These are phyloP conservation scores for Luperina testacea DNA, from an alignment of 2,888 invertebrate species.

Conservation along the genomic window DNA sequence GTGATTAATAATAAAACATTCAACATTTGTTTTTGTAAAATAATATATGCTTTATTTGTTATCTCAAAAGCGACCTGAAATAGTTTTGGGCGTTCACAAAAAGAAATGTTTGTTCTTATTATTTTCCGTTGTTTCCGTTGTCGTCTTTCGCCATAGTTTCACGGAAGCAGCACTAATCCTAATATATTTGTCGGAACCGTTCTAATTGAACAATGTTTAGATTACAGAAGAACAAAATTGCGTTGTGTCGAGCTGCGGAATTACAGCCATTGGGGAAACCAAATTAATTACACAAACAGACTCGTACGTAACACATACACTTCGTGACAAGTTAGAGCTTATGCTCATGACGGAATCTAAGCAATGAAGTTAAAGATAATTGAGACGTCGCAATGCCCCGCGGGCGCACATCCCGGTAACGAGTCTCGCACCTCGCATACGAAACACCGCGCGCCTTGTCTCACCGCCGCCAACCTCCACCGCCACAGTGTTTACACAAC, in stretches of 20 bases:
- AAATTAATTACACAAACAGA: slow-evolving; percentile 80
- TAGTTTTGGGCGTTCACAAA: not conserved
- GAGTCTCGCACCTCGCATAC: slow-evolving; percentile 83
- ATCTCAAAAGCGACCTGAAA: not conserved
- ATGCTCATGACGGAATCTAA: slow-evolving; percentile 78
- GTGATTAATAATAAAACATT: not conserved
- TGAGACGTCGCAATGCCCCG: slow-evolving; percentile 83
- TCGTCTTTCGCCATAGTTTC: slow-evolving; percentile 26
- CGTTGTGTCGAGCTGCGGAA: slow-evolving; percentile 68
- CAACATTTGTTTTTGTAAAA: slow-evolving; percentile 6
- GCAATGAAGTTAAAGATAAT: slow-evolving; percentile 87
- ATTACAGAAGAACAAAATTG: slow-evolving; percentile 71
- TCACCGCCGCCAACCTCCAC: slow-evolving; percentile 44
- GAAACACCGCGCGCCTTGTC: slow-evolving; percentile 68
- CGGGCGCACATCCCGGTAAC: slow-evolving; percentile 79
- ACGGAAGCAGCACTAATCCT: slow-evolving; percentile 51
- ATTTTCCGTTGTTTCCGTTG: slow-evolving; percentile 13
- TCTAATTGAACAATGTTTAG: slow-evolving; percentile 67
- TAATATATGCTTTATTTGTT: not conserved
- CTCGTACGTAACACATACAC: slow-evolving; percentile 62
- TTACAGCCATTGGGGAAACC: slow-evolving; percentile 72
- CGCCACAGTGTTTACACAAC: slow-evolving; percentile 72
- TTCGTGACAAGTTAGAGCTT: slow-evolving; percentile 74
- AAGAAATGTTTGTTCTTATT: slow-evolving; percentile 7
- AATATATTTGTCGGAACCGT: slow-evolving; percentile 53